A percentile compares a stretch with the other conserved stretches of the same genome.
Conservation (phyloP, 2,113 vertebrate genomes). For the Macquaria australasica region DNA sequence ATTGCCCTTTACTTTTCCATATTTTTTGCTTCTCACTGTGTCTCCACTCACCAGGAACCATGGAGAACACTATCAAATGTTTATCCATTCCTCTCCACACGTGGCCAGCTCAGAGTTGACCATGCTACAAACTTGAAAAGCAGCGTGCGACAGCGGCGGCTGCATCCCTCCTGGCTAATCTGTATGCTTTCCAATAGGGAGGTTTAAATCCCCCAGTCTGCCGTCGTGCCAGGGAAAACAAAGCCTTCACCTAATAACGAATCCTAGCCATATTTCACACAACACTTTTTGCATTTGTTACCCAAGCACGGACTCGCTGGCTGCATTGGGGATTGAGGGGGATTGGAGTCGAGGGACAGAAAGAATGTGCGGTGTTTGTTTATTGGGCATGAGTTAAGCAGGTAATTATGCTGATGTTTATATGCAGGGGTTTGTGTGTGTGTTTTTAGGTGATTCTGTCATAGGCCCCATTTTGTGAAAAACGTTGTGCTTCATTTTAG, state of each 20-base stretch:
- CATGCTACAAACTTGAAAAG: conserved; percentile 52
- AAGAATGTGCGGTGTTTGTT: conserved; percentile 34
- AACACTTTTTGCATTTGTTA: conserved; percentile 60
- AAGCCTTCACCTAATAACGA: conserved; percentile 72
- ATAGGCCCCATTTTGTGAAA: not conserved
- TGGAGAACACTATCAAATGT: conserved; percentile 1
- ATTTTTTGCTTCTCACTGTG: not conserved
- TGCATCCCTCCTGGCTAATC: conserved; percentile 58
- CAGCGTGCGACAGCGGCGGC: conserved; percentile 9
- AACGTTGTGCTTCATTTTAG: conserved; percentile 6
- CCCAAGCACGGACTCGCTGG: conserved; percentile 45
- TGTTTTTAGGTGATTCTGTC: not conserved
- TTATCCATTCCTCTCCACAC: conserved; percentile 41
- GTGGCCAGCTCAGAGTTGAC: conserved; percentile 27
- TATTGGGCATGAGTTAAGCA: conserved; percentile 34
- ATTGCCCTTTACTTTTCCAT: not conserved
- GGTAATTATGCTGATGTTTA: conserved; percentile 49
- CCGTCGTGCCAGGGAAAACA: conserved; percentile 67
- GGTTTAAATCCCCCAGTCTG: conserved; percentile 61
- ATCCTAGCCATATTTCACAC: conserved; percentile 68
- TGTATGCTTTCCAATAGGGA: conserved; percentile 68
- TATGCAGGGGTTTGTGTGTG: conserved; percentile 1
- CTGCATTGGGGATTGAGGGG: conserved; percentile 40
- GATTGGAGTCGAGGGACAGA: conserved; percentile 55
- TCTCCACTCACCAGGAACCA: not conserved